Conservation (phyloP, 2,888 invertebrate genomes). For the Drosophila emarginata region DNA sequence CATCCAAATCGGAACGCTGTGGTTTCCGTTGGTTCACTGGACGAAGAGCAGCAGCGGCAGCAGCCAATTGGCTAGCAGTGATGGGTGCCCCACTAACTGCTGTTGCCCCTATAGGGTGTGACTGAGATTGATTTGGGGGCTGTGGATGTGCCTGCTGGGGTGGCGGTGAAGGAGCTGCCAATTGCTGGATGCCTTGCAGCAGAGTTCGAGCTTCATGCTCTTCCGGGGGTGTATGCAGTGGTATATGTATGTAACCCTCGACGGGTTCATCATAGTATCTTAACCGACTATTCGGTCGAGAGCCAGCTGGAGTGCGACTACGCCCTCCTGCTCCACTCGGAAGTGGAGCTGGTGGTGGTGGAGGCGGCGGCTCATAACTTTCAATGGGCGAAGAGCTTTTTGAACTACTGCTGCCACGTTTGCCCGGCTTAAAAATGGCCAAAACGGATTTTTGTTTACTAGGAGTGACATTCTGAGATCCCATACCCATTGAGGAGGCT, state of each 20-base stretch:
- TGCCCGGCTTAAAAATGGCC: slow-evolving; percentile 86
- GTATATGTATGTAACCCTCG: slow-evolving; percentile 88
- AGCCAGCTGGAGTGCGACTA: slow-evolving; percentile 82
- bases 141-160: slow-evolving; percentile 27
- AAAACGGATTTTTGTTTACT: slow-evolving; percentile 87
- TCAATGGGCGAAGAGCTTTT: slow-evolving; percentile 82
- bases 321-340: slow-evolving; percentile 62
- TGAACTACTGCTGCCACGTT: slow-evolving; percentile 83
- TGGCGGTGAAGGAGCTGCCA: slow-evolving; percentile 70
- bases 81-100: slow-evolving; percentile 60
- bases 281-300: slow-evolving; percentile 79
- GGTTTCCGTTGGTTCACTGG: slow-evolving; percentile 58
- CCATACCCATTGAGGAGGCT: slow-evolving; percentile 50
- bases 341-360: slow-evolving; percentile 51
- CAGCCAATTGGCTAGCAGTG: slow-evolving; percentile 70
- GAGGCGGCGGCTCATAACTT: slow-evolving; percentile 62
- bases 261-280: slow-evolving; percentile 86
- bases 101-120: slow-evolving; percentile 32
- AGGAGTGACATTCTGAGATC: slow-evolving; percentile 84
- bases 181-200: slow-evolving; percentile 76
- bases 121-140: slow-evolving; percentile 19
- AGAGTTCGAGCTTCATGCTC: slow-evolving; percentile 83
- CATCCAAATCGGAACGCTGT: slow-evolving; percentile 83
- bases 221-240: slow-evolving; percentile 89
- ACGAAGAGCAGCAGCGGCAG: slow-evolving; percentile 71